phyloP scores from a whole-genome alignment of 2,113 vertebrate species.

The Dromiciops gliroides region DNA sequence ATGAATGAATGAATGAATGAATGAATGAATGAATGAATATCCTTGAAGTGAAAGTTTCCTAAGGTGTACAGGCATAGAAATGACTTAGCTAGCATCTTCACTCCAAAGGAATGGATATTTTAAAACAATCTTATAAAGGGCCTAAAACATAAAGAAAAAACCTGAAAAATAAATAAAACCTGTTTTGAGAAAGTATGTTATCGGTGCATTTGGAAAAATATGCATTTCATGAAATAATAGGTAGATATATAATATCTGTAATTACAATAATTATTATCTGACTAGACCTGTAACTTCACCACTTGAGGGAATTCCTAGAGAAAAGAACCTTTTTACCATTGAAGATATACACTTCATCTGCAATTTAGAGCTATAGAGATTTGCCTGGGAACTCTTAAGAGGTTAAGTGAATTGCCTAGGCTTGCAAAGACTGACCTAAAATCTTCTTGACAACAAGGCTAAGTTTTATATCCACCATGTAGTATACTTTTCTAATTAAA shows the following conservation, averaged over 20 bases:
- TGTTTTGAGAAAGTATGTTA: neutral
- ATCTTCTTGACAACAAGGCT: neutral
- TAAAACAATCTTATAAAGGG: neutral
- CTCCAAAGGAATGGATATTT: neutral
- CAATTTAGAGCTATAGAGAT: neutral
- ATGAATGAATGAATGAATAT: neutral
- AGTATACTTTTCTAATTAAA: neutral
- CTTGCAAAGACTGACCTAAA: neutral
- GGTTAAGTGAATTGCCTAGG: neutral
- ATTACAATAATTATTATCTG: neutral
- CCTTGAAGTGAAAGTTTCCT: neutral
- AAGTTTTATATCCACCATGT: neutral
- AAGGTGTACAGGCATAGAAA: neutral
- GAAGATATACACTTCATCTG: neutral
- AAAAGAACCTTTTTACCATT: neutral
- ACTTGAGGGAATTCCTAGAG: neutral
- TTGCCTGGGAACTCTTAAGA: neutral
- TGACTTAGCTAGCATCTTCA: neutral
- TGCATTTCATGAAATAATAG: neutral
- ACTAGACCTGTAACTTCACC: neutral
- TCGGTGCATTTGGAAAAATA: neutral
- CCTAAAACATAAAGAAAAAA: neutral
- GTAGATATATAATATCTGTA: neutral
- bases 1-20: neutral
- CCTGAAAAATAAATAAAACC: neutral